These are phyloP conservation scores for Stenopsyche tienmushanensis DNA, from an alignment of 1,140 invertebrate genomes.

Conservation along the genomic window DNA sequence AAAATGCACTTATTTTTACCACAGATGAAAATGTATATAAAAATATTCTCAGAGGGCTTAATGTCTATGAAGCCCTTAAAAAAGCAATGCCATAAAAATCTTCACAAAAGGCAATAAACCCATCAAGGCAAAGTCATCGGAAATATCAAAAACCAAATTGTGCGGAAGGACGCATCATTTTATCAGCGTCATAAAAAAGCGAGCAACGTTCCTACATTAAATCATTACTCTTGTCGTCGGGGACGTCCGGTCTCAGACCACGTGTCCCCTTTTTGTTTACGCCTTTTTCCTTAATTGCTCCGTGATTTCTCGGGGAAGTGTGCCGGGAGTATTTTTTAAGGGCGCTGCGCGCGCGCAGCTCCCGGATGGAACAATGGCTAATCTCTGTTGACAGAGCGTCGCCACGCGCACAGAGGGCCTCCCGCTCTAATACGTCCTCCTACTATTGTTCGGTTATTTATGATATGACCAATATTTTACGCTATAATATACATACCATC, in stretches of 20 bases:
- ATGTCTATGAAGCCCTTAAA: too few relatives aligned
- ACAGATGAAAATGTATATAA: too few relatives aligned
- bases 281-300: constrained; percentile 42
- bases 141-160: constrained; percentile 38
- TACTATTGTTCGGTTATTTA: constrained; percentile 40
- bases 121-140: constrained; percentile 20
- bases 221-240: neutral
- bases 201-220: neutral
- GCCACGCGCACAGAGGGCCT: constrained; percentile 30
- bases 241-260: neutral
- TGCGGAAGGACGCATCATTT: constrained; percentile 33
- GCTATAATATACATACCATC: neutral
- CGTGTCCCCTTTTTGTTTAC: constrained; percentile 41
- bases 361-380: constrained; percentile 39
- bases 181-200: constrained; percentile 1
- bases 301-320: constrained; percentile 39
- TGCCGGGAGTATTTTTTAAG: constrained; percentile 14
- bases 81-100: constrained; percentile 12
- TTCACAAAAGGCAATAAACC: constrained; percentile 1
- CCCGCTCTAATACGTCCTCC: constrained; percentile 31
- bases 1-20: too few relatives aligned
- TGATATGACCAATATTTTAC: constrained; percentile 41
- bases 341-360: constrained; percentile 24
- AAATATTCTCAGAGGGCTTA: too few relatives aligned
- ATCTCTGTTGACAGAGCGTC: constrained; percentile 42